These are phyloP conservation scores for Chloromyia formosa DNA, from an alignment of 2,888 invertebrate species.

Conservation along the genomic window DNA sequence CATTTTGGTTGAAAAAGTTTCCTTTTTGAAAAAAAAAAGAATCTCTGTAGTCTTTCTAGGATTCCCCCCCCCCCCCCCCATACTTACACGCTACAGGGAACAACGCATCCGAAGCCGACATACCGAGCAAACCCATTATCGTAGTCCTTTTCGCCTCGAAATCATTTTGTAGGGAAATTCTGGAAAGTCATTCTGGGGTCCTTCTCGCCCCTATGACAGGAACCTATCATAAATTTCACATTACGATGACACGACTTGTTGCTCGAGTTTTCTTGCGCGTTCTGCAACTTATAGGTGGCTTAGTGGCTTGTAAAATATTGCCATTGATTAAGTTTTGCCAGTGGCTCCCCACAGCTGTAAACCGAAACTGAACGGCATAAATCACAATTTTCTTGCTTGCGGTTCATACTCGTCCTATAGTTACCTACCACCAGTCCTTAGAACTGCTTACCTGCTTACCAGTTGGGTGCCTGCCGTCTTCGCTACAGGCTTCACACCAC, in stretches of 20 bases:
- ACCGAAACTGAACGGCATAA: slow-evolving; percentile 42
- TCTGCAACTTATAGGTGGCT: slow-evolving; percentile 44
- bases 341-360: slow-evolving; percentile 35
- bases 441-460: slow-evolving; percentile 21
- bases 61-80: no score
- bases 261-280: slow-evolving; percentile 38
- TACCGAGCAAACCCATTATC: no score
- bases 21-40: no score
- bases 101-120: no score
- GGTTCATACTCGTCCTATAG: background rate
- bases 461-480: background rate
- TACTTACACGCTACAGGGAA: no score
- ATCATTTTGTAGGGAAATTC: no score
- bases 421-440: background rate
- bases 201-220: background rate
- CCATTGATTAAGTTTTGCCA: slow-evolving; percentile 45
- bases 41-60: no score
- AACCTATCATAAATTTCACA: slow-evolving; percentile 43
- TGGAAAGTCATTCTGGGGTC: no score
- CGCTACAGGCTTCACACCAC: background rate
- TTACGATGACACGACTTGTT: slow-evolving; percentile 44
- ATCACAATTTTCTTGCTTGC: slow-evolving; percentile 32
- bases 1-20: no score
- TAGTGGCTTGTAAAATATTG: slow-evolving; percentile 45
- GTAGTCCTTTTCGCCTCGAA: no score